Evolutionary conservation across 2,888 invertebrate genomes (phyloP), one percentile per base, ranked within the genome.

Genomic region (Polydrusus cervinus): DNA sequence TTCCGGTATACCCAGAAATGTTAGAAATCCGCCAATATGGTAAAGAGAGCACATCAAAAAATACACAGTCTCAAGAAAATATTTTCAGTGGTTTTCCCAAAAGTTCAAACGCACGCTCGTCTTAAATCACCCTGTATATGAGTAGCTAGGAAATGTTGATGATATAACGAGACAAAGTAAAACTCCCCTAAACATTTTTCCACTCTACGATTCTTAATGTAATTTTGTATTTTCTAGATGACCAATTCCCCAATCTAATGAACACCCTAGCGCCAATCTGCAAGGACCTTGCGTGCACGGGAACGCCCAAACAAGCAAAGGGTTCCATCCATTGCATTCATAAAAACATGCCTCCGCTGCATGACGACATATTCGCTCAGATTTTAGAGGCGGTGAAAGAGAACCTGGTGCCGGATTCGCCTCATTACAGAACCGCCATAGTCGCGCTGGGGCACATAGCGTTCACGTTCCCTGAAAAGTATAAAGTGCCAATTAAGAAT

Each of bases 371-470:
- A 80, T 97, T 96, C 88, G 93, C 94, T 1, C 93, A 94, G 81
- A 94, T 96, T 80, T 89, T 97, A 83, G 96, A 97, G 81, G 92
- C 92, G 73, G 88, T 96, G 73, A 94, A 94, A 83, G 88, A 90
- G 10, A 94, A 95, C 47, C 88, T 98, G 49, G 91, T 89, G 61
- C 93, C 94, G 0, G 91, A 91, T 68, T 94, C 94, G 71, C 91
- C 91, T 57, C 92, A 96, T 87, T 98, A 97, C 87, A 92, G 97
- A 83, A 98, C 98, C 18, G 95, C 97, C 74, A 95, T 98, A 81
- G 97, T 98, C 6, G 94, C 97, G 0, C 90, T 98, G 68, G 98
- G 98, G 0, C 98, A 98, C 87, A 94, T 99, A 82, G 97, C 98
- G 0, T 95, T 93, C 86, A 94, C 97, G 86, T 92, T 97, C 87